phyloP scores from a whole-genome alignment of 2,888 invertebrate species.

The Patella pellucida region DNA sequence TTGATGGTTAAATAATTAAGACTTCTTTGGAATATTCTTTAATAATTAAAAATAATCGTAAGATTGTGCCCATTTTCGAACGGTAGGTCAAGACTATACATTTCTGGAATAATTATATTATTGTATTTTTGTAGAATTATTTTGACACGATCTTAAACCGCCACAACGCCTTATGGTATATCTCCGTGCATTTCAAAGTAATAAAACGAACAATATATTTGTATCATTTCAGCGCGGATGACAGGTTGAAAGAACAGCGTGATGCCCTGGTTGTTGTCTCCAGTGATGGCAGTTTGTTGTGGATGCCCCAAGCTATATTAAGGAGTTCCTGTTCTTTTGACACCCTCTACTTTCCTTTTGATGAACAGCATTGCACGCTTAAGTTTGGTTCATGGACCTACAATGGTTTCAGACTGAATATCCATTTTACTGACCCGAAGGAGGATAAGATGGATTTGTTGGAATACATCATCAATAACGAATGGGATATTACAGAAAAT shows the following conservation, averaged over 20 bases:
- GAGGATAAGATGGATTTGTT: constrained; percentile 45
- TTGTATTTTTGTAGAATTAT: no score
- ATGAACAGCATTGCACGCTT: constrained; percentile 66
- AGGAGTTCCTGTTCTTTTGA: constrained; percentile 69
- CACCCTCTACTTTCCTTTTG: constrained; percentile 70
- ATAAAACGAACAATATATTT: background rate
- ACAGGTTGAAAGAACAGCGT: constrained; percentile 69
- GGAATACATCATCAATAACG: constrained; percentile 68
- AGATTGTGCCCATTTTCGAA: no score
- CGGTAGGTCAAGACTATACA: no score
- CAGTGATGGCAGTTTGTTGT: constrained; percentile 57
- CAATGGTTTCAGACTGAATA: constrained; percentile 65
- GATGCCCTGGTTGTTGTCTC: constrained; percentile 67
- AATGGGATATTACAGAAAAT: constrained; percentile 67
- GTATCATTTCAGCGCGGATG: constrained; percentile 67
- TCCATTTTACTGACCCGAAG: constrained; percentile 46
- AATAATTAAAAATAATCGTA: no score
- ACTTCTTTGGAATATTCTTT: no score
- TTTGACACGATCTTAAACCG: no score
- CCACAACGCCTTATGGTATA: no score
- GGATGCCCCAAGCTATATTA: constrained; percentile 68
- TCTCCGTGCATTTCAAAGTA: background rate
- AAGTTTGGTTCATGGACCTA: constrained; percentile 71
- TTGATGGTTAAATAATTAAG: no score
- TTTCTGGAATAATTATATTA: no score